phyloP scores from a whole-genome alignment of 2,797 vertebrate genomes.

The Astyanax mexicanus region DNA sequence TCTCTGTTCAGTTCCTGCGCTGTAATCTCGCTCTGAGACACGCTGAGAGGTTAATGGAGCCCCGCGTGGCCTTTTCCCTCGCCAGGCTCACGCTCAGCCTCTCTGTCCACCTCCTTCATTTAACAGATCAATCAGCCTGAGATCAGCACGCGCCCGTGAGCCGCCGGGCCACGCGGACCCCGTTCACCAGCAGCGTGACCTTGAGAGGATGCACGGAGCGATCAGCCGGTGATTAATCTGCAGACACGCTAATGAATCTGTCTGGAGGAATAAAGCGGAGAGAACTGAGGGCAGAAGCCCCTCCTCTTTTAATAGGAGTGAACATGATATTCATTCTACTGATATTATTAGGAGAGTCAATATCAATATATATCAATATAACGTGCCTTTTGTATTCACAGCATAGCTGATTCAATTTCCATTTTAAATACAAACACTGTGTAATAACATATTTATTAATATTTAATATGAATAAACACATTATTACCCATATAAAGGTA shows the following conservation, averaged over 20 bases:
- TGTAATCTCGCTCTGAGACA: constrained; percentile 51
- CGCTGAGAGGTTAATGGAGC: constrained; percentile 49
- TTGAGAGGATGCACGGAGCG: constrained; percentile 51
- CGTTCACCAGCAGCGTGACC: constrained; percentile 46
- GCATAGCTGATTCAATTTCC: no score
- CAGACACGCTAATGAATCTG: constrained; percentile 44
- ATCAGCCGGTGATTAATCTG: constrained; percentile 49
- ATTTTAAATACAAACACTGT: no score
- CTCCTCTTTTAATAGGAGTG: constrained; percentile 45
- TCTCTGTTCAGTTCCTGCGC: background rate
- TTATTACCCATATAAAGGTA: no score
- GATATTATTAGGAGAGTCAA: constrained; percentile 11
- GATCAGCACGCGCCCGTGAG: background rate
- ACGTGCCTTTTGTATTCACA: no score
- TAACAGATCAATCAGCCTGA: constrained; percentile 46
- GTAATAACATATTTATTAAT: no score
- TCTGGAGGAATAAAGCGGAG: constrained; percentile 22
- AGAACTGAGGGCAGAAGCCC: constrained; percentile 10
- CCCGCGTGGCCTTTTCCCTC: constrained; percentile 30
- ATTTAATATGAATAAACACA: no score
- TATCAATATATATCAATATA: no score
- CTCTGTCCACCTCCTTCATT: constrained; percentile 29
- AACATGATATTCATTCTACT: no score
- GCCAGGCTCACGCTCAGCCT: constrained; percentile 1
- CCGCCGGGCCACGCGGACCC: no score